phyloP scores from a whole-genome alignment of 1,140 invertebrate species.

The Lucilia sericata region DNA sequence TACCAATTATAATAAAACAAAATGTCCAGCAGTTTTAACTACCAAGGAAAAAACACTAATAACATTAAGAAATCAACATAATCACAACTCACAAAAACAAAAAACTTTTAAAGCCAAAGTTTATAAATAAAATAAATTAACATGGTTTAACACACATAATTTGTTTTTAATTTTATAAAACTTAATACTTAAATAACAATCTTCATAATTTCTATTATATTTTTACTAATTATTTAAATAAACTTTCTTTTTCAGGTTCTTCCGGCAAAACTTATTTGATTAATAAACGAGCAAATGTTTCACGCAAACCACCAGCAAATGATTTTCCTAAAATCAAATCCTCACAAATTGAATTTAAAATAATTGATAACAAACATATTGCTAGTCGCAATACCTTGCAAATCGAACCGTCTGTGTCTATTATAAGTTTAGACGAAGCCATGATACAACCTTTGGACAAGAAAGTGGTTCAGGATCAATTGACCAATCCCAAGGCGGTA shows the following conservation, averaged over 20 bases:
- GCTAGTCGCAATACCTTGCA: background rate
- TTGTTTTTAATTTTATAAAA: background rate
- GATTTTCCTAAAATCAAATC: background rate
- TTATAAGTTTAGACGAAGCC: background rate
- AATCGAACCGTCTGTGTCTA: background rate
- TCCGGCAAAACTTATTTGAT: background rate
- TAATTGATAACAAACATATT: background rate
- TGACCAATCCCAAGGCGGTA: slow-evolving; percentile 49
- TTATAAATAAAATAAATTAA: slow-evolving; percentile 25
- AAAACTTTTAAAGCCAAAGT: slow-evolving; percentile 55
- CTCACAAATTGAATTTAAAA: slow-evolving; percentile 18
- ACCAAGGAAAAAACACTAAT: slow-evolving; percentile 55
- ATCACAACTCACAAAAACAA: slow-evolving; percentile 53
- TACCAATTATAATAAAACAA: slow-evolving; percentile 52
- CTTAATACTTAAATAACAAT: background rate
- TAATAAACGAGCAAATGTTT: background rate
- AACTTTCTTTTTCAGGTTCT: background rate
- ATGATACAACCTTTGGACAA: background rate
- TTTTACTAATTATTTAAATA: background rate
- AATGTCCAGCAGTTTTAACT: slow-evolving; percentile 52
- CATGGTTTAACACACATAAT: too few species aligned
- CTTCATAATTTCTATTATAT: background rate
- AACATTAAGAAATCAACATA: slow-evolving; percentile 51
- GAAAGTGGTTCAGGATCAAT: background rate
- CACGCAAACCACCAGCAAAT: background rate